These are phyloP conservation scores for Xiphophorus hellerii DNA, from an alignment of 2,113 vertebrate species.

Conservation along the genomic window DNA sequence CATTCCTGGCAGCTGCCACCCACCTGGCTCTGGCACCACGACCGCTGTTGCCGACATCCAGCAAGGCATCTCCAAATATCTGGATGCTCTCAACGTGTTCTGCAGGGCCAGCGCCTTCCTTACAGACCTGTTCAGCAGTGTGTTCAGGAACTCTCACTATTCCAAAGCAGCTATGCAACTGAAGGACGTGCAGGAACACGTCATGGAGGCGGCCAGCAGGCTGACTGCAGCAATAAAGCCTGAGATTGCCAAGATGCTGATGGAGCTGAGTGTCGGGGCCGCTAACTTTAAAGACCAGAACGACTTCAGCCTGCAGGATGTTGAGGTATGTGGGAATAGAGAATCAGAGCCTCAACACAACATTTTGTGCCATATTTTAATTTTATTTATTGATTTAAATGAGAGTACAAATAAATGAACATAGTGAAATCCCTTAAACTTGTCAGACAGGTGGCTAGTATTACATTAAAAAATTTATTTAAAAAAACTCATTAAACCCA, in stretches of 20 bases:
- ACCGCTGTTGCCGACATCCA: slow-evolving; percentile 97
- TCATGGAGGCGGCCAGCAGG: slow-evolving; percentile 96
- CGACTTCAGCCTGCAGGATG: slow-evolving; percentile 97
- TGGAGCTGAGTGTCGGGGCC: slow-evolving; percentile 96
- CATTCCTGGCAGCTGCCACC: slow-evolving; percentile 77
- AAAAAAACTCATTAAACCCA: background rate
- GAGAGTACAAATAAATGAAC: background rate
- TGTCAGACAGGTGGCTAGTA: background rate
- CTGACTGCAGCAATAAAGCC: slow-evolving; percentile 99
- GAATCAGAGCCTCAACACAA: background rate
- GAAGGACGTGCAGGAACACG: slow-evolving; percentile 99
- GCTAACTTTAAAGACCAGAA: slow-evolving; percentile 98
- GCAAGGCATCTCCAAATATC: slow-evolving; percentile 98
- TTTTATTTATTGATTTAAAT: background rate
- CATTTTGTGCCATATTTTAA: background rate
- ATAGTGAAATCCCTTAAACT: background rate
- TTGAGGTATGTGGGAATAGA: slow-evolving; percentile 84
- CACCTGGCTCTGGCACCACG: slow-evolving; percentile 80
- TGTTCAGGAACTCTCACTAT: slow-evolving; percentile 97
- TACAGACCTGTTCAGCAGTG: slow-evolving; percentile 96
- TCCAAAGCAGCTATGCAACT: slow-evolving; percentile 99
- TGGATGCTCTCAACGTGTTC: slow-evolving; percentile 98
- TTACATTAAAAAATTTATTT: background rate
- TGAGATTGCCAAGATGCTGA: slow-evolving; percentile 99
- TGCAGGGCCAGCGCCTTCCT: slow-evolving; percentile 98